Evolutionary conservation across 2,888 invertebrate genomes (phyloP).

Genomic region (Chaetogeoica ovagalla): DNA sequence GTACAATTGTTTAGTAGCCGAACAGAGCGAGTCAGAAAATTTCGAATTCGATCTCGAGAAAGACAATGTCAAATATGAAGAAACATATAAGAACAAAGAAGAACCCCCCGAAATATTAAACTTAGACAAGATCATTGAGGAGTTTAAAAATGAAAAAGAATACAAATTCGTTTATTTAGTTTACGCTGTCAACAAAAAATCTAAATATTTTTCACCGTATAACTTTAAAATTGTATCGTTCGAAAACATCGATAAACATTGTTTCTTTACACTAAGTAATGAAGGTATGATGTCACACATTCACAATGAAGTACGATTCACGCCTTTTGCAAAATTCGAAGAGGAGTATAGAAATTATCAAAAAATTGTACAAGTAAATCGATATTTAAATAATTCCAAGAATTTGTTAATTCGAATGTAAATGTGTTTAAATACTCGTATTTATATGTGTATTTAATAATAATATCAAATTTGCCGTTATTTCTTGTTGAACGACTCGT

Average conservation of each 20-base stretch:
- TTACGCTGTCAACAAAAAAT: constrained; percentile 24
- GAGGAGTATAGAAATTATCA: constrained; percentile 13
- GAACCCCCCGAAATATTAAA: constrained; percentile 7
- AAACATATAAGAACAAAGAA: background rate
- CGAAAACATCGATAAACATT: constrained; percentile 14
- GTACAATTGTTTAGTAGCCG: background rate
- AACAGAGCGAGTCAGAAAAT: background rate
- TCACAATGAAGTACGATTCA: constrained; percentile 22
- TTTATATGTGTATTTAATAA: no score
- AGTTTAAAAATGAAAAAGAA: constrained; percentile 20
- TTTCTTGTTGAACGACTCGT: no score
- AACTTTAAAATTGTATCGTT: constrained; percentile 1
- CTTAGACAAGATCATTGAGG: constrained; percentile 15
- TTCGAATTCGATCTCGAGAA: constrained; percentile 4
- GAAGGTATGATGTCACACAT: constrained; percentile 36
- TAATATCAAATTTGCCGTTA: no score
- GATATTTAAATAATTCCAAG: no score
- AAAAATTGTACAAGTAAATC: constrained; percentile 22
- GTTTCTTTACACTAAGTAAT: constrained; percentile 36
- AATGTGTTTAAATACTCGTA: no score
- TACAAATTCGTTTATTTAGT: constrained; percentile 33
- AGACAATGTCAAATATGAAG: background rate
- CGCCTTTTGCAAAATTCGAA: constrained; percentile 21
- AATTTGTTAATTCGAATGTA: no score
- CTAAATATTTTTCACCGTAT: constrained; percentile 39